These are phyloP conservation scores for Anaspis maculata DNA, from an alignment of 2,888 invertebrate genomes.

Conservation along the genomic window DNA sequence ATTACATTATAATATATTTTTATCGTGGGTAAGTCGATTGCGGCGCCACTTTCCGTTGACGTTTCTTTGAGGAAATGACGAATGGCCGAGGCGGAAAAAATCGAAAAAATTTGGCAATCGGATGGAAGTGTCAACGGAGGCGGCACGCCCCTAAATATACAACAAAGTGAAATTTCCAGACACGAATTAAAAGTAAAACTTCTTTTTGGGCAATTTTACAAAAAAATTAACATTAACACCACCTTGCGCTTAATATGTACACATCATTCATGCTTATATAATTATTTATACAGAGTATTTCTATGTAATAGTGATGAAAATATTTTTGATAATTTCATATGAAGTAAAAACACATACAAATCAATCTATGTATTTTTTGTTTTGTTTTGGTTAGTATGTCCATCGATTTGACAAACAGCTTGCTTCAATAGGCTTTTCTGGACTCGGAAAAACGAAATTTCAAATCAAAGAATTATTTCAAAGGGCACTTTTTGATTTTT, in stretches of 20 bases:
- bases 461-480: slow-evolving; percentile 4
- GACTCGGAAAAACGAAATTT: neutral
- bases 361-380: no score
- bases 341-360: slow-evolving; percentile 39
- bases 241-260: slow-evolving; percentile 30
- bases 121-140: slow-evolving; percentile 6
- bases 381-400: slow-evolving; percentile 19
- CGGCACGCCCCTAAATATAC: slow-evolving; percentile 15
- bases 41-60: slow-evolving; percentile 15
- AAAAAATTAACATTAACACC: slow-evolving; percentile 31
- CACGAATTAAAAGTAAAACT: slow-evolving; percentile 24
- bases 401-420: slow-evolving; percentile 13
- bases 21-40: slow-evolving; percentile 22
- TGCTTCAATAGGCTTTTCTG: slow-evolving; percentile 10
- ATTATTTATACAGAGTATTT: slow-evolving; percentile 16
- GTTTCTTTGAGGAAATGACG: no score
- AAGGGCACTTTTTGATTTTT: slow-evolving; percentile 14
- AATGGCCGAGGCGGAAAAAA: no score
- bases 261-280: slow-evolving; percentile 26
- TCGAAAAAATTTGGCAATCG: slow-evolving; percentile 11
- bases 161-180: slow-evolving; percentile 25
- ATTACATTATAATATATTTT: slow-evolving; percentile 31
- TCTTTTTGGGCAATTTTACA: slow-evolving; percentile 25
- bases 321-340: slow-evolving; percentile 38
- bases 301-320: slow-evolving; percentile 40